Conservation (phyloP, 2,797 vertebrate species). For the Catamblyrhynchus diadema region DNA sequence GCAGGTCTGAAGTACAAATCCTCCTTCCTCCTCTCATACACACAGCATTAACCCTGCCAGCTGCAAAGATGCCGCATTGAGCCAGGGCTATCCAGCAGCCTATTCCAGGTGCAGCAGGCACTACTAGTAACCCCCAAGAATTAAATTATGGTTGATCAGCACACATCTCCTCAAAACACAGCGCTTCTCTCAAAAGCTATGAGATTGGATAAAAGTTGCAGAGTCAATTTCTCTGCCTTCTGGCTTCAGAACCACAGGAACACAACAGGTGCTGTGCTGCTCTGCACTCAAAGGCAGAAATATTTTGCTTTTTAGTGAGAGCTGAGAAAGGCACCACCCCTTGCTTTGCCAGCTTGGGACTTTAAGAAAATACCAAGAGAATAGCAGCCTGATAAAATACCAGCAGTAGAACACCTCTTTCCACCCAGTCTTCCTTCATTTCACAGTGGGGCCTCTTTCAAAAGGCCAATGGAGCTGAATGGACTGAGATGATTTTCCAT, state of each 20-base stretch:
- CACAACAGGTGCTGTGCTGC: neutral
- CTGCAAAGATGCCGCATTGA: neutral
- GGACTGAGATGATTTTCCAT: neutral
- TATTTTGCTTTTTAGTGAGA: neutral
- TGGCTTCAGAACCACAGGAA: neutral
- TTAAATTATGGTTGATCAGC: neutral
- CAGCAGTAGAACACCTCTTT: neutral
- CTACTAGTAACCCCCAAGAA: neutral
- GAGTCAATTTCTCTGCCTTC: neutral
- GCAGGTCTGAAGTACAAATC: neutral
- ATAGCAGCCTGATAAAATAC: neutral
- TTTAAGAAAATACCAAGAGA: neutral
- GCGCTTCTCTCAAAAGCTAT: neutral
- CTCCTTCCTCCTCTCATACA: neutral
- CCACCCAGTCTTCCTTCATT: neutral
- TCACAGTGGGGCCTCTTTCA: neutral
- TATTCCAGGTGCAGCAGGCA: accelerated
- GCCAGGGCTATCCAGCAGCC: neutral
- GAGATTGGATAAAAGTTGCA: neutral
- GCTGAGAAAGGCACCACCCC: neutral
- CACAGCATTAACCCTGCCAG: neutral
- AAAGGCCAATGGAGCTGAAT: neutral
- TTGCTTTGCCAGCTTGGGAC: neutral
- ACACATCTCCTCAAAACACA: neutral
- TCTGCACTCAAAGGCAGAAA: neutral